Conservation (phyloP, 2,888 invertebrate species). For the Eristalis intricaria region DNA sequence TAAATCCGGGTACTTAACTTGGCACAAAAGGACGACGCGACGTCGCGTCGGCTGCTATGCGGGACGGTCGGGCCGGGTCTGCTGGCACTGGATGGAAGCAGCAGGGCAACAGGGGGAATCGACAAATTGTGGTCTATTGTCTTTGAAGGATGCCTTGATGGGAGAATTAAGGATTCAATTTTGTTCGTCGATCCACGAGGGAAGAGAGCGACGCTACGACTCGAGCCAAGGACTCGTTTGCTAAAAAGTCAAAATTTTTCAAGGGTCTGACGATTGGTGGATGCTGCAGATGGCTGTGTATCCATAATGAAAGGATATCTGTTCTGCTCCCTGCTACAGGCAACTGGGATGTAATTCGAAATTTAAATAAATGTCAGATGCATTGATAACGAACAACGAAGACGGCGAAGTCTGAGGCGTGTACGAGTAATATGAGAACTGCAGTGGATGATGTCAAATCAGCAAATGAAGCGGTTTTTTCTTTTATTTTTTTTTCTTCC, state of each 20-base stretch:
- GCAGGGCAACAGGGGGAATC: conserved; percentile 31
- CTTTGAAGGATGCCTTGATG: conserved; percentile 69
- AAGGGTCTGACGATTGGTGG: conserved; percentile 7
- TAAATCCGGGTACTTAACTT: conserved; percentile 71
- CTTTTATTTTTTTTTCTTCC: background rate
- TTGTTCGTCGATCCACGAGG: background rate
- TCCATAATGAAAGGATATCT: conserved; percentile 23
- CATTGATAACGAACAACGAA: conserved; percentile 30
- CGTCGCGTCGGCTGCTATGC: background rate
- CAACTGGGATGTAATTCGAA: conserved; percentile 31
- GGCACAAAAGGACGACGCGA: conserved; percentile 43
- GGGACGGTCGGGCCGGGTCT: background rate
- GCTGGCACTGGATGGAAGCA: background rate
- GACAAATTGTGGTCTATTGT: conserved; percentile 72
- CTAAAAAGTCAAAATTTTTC: conserved; percentile 36
- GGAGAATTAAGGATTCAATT: conserved; percentile 68
- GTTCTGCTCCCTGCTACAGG: background rate
- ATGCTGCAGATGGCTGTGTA: conserved; percentile 22
- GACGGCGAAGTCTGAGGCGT: background rate
- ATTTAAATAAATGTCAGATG: conserved; percentile 67
- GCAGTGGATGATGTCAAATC: conserved; percentile 37
- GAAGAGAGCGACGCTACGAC: background rate
- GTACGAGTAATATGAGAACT: conserved; percentile 55
- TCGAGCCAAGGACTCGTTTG: background rate
- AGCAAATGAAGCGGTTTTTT: conserved; percentile 20